Evolutionary conservation across 1,140 invertebrate genomes (phyloP), one percentile per base, ranked within the genome.

Genomic region (Lasaia peninsularis): DNA sequence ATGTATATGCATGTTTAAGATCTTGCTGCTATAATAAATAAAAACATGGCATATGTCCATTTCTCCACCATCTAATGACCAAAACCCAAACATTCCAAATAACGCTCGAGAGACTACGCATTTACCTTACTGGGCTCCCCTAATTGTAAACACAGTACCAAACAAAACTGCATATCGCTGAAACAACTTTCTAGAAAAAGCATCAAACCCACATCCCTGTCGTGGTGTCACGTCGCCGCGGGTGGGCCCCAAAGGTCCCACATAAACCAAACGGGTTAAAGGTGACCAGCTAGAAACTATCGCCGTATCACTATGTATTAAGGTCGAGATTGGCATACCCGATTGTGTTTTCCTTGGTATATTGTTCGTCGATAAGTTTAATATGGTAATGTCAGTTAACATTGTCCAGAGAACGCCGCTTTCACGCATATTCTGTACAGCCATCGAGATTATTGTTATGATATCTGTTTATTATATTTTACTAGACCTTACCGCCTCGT

Each of bases 221-320:
- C 53, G 24, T 9, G 35, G 55, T 57, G n/a, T 52, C 32, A 33
- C 32, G 28, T 24, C 55, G 37, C 40, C 18, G 55, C 55, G 55
- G 55, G 55, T 57, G 55, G 55, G 28, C 28, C 33, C 16, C 20
- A 20, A 14, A 40, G 18, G 40, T 34, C 44, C 18, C 40, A 16
- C 55, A 34, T 57, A 37, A 55, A 37, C 16, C 12, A 18, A 32
- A 24, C 34, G 32, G 52, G 52, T 35, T 53, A 53, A 21, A 37
- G 52, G 52, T 35, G 32, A 35, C 52, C 11, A 20, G n/a, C 31
- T 24, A 31, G 50, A 52, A 3, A 14, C 21, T 52, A 52, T 28
- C 28, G 24, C 49, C 49, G 12, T 51, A 24, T 31, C 21, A 24
- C 35, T 18, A 14, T 8, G 16, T 5, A 14, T 7, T 24, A 51